Conservation (phyloP, 2,888 invertebrate species). For the Mesoligia furuncula region DNA sequence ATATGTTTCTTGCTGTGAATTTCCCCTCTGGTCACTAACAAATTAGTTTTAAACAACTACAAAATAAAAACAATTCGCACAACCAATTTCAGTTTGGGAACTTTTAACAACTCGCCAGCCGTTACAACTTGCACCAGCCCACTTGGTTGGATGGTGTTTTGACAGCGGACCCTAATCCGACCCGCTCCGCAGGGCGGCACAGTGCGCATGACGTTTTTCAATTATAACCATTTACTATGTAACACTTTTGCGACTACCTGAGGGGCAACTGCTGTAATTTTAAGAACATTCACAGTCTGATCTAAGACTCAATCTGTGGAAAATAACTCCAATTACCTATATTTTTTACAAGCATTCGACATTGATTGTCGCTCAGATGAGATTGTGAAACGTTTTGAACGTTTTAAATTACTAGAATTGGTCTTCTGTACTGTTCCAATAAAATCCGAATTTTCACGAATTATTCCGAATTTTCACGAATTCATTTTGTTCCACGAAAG, state of each 20-base stretch:
- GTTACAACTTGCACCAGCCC: slow-evolving; percentile 62
- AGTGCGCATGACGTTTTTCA: slow-evolving; percentile 83
- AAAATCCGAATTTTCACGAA: slow-evolving; percentile 40
- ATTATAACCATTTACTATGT: slow-evolving; percentile 86
- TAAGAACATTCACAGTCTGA: no score
- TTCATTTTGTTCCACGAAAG: slow-evolving; percentile 30
- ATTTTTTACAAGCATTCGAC: no score
- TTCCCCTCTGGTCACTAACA: not conserved
- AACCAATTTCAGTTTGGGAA: slow-evolving; percentile 23
- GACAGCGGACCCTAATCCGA: slow-evolving; percentile 86
- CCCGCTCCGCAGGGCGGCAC: slow-evolving; percentile 84
- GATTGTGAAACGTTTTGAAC: no score
- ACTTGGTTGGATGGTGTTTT: slow-evolving; percentile 75
- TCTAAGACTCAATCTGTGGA: no score
- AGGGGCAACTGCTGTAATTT: no score
- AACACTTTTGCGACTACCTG: slow-evolving; percentile 80
- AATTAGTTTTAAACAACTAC: not conserved
- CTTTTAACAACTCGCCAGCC: slow-evolving; percentile 34
- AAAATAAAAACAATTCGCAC: not conserved
- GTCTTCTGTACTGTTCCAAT: slow-evolving; percentile 33
- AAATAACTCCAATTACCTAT: no score
- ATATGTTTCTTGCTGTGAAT: no score
- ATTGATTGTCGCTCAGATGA: no score
- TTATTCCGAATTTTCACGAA: slow-evolving; percentile 40
- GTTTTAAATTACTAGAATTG: no score